phyloP scores from a whole-genome alignment of 2,797 vertebrate species.

The Garrulus glandarius region DNA sequence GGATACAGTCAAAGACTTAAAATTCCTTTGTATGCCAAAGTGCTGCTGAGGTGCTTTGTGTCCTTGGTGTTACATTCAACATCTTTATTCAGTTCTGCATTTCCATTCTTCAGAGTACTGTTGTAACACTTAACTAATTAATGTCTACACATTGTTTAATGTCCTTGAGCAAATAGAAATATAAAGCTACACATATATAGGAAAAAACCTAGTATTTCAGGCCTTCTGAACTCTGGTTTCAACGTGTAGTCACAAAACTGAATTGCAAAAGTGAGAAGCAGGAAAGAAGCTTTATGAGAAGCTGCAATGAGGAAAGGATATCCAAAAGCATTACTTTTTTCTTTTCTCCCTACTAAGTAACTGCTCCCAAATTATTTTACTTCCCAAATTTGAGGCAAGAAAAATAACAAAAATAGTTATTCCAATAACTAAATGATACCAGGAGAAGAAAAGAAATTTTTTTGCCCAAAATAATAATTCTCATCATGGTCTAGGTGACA shows the following conservation, averaged over 20 bases:
- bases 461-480: not conserved
- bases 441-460: not conserved
- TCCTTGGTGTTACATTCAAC: not conserved
- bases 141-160: not conserved
- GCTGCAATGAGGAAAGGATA: not conserved
- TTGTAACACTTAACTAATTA: not conserved
- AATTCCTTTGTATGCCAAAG: not conserved
- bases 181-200: not conserved
- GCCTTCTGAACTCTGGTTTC: not conserved
- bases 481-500: not conserved
- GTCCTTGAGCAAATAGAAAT: not conserved
- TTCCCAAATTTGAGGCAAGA: not conserved
- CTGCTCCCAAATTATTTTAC: not conserved
- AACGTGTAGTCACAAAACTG: not conserved
- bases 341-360: not conserved
- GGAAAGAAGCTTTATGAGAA: not conserved
- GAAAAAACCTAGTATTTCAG: not conserved
- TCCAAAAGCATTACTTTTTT: not conserved
- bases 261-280: not conserved
- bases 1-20: not conserved
- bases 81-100: not conserved
- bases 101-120: not conserved
- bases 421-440: not conserved
- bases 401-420: not conserved
- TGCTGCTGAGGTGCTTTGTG: not conserved